Percentiles rank a stretch among this genome's conserved stretches.
These are phyloP conservation scores for Sminthopsis crassicaudata DNA, from an alignment of 2,113 vertebrate species.

Conservation along the genomic window DNA sequence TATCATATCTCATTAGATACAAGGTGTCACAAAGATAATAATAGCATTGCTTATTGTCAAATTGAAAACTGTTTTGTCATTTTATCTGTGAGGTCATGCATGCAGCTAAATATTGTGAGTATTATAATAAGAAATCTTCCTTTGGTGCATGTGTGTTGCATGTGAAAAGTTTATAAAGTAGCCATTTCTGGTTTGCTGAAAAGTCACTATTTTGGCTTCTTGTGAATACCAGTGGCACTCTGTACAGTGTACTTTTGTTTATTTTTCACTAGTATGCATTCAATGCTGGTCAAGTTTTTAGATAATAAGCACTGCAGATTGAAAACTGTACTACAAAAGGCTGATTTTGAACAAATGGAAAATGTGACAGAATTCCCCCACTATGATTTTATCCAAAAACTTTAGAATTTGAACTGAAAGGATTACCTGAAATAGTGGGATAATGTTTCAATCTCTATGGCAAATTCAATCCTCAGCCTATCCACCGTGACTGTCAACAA, in stretches of 20 bases:
- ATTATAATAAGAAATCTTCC: slow-evolving; percentile 66
- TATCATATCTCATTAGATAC: slow-evolving; percentile 41
- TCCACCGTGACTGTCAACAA: slow-evolving; percentile 67
- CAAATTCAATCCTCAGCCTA: slow-evolving; percentile 48
- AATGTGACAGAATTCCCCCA: not conserved
- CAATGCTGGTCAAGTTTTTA: slow-evolving; percentile 61
- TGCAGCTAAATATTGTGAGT: slow-evolving; percentile 80
- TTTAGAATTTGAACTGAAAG: slow-evolving; percentile 35
- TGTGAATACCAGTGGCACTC: slow-evolving; percentile 69
- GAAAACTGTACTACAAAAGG: slow-evolving; percentile 31
- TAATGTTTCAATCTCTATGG: slow-evolving; percentile 29
- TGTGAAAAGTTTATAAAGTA: slow-evolving; percentile 76
- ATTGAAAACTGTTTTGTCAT: slow-evolving; percentile 50
- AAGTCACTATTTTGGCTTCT: slow-evolving; percentile 76
- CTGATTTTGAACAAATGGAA: slow-evolving; percentile 47
- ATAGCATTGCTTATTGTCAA: slow-evolving; percentile 53
- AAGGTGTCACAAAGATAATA: slow-evolving; percentile 34
- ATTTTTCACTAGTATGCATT: slow-evolving; percentile 64
- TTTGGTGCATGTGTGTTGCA: slow-evolving; percentile 84
- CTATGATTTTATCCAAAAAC: slow-evolving; percentile 9
- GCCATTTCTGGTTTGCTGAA: slow-evolving; percentile 34
- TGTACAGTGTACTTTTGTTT: slow-evolving; percentile 56
- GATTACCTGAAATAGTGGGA: slow-evolving; percentile 19
- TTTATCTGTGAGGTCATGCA: slow-evolving; percentile 73
- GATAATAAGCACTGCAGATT: slow-evolving; percentile 59